Conservation (phyloP, 2,113 vertebrate species). For the Maylandia zebra region DNA sequence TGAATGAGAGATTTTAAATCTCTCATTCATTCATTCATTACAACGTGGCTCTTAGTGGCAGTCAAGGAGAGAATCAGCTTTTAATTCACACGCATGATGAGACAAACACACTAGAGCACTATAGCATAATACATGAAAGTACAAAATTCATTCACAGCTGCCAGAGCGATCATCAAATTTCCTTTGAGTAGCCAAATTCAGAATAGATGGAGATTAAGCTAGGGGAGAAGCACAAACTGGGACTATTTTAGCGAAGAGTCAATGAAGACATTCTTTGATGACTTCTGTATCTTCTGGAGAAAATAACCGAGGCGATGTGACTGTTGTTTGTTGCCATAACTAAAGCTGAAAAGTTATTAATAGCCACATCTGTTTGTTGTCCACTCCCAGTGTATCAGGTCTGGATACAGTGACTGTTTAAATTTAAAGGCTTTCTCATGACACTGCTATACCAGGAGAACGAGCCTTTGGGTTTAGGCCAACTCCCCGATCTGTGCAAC, state of each 20-base stretch:
- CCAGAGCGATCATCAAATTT: background rate
- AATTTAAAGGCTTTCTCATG: background rate
- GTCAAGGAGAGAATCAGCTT: background rate
- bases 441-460: background rate
- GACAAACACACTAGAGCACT: background rate
- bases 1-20: background rate
- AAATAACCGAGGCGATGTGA: background rate
- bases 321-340: rapidly evolving
- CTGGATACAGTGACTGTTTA: background rate
- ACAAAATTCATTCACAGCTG: background rate
- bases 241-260: background rate
- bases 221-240: background rate
- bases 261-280: background rate
- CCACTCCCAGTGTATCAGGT: background rate
- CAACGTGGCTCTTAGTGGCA: background rate
- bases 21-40: background rate
- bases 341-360: background rate
- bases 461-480: background rate
- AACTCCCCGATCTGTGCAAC: background rate
- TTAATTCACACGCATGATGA: background rate
- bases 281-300: background rate
- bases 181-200: background rate
- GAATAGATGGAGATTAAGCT: background rate
- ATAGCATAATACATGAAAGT: background rate
- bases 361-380: background rate